Evolutionary conservation across 2,113 vertebrate genomes (phyloP).

Genomic region (Microtus montanus): DNA sequence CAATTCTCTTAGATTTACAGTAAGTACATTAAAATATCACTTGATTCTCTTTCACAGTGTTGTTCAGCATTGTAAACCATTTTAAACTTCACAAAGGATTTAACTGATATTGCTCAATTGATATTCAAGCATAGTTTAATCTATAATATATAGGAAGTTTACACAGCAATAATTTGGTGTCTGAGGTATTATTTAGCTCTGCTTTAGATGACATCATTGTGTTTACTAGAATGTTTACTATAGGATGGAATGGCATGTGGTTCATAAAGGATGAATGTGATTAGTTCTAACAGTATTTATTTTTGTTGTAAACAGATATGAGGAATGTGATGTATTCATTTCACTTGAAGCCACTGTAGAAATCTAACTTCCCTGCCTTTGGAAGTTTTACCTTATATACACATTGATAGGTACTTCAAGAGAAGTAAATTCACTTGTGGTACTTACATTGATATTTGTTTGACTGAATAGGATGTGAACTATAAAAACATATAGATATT

Average conservation of each 20-base stretch:
- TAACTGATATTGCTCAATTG: neutral
- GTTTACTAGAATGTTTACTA: neutral
- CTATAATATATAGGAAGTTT: neutral
- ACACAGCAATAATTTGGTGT: conserved; percentile 42
- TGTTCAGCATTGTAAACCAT: conserved; percentile 13
- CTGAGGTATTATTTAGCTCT: conserved; percentile 33
- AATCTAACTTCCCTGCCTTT: neutral
- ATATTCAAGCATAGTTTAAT: conserved; percentile 34
- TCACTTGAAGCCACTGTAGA: neutral
- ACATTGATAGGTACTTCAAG: neutral
- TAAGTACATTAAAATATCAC: conserved; percentile 35
- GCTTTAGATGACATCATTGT: conserved; percentile 17
- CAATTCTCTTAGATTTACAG: neutral
- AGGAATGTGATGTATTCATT: neutral
- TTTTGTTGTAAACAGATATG: neutral
- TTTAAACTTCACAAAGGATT: conserved; percentile 6
- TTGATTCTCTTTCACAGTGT: conserved; percentile 22
- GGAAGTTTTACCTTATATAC: neutral
- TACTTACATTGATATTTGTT: neutral
- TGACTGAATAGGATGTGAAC: neutral
- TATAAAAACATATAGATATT: neutral
- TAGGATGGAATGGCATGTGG: neutral
- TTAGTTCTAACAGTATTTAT: neutral
- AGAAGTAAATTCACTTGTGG: neutral
- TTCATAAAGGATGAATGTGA: neutral